phyloP scores from a whole-genome alignment of 2,888 invertebrate species.

The Anthophora plumipes region DNA sequence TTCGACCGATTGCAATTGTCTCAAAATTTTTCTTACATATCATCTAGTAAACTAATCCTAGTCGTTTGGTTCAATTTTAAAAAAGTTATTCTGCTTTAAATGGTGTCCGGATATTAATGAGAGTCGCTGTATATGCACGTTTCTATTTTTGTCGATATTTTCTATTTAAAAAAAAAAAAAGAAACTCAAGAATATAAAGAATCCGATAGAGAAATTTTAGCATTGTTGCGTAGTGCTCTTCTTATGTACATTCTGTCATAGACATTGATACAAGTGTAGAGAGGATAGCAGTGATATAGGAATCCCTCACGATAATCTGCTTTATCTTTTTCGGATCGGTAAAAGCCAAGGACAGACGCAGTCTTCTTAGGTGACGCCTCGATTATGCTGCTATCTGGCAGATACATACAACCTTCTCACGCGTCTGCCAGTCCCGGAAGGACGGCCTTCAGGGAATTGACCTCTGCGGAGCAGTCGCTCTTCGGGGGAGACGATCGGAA shows the following conservation, averaged over 20 bases:
- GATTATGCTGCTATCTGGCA: slow-evolving; percentile 59
- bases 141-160: too few relatives aligned
- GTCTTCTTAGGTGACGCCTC: slow-evolving; percentile 41
- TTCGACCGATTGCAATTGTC: too few relatives aligned
- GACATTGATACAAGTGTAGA: slow-evolving; percentile 34
- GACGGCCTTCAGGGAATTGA: slow-evolving; percentile 69
- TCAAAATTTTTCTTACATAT: too few relatives aligned
- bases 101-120: too few relatives aligned
- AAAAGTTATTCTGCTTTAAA: too few relatives aligned
- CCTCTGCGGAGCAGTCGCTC: slow-evolving; percentile 51
- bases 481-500: slow-evolving; percentile 44
- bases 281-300: slow-evolving; percentile 26
- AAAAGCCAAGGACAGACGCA: slow-evolving; percentile 52
- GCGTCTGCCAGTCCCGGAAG: slow-evolving; percentile 70
- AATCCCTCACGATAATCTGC: slow-evolving; percentile 57
- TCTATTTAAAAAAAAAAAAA: too few relatives aligned
- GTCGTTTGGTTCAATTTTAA: too few relatives aligned
- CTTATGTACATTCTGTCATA: slow-evolving; percentile 30
- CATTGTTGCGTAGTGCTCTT: slow-evolving; percentile 20
- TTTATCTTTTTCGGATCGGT: slow-evolving; percentile 65
- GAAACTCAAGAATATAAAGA: not conserved
- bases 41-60: too few relatives aligned
- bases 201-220: not conserved
- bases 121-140: too few relatives aligned
- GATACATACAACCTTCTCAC: slow-evolving; percentile 64